Evolutionary conservation across 2,888 invertebrate species (phyloP).

Genomic region (Xylocampa areola): DNA sequence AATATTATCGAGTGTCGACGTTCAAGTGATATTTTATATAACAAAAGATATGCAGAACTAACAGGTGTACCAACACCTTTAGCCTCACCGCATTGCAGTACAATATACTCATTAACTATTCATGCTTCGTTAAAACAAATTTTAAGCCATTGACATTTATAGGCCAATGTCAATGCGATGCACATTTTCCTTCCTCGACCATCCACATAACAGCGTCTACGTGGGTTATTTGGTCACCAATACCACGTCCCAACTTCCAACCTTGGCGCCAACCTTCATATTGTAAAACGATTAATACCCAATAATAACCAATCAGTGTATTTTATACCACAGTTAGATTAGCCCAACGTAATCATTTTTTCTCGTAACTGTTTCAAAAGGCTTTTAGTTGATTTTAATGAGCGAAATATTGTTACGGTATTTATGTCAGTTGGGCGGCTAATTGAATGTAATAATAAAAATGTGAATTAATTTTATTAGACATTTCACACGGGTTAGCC

Average conservation of each 20-base stretch:
- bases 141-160: slow-evolving; percentile 34
- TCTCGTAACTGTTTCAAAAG: slow-evolving; percentile 19
- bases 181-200: slow-evolving; percentile 52
- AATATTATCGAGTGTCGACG: no score
- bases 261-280: slow-evolving; percentile 44
- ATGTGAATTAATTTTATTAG: not conserved
- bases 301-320: slow-evolving; percentile 47
- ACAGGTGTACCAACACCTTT: slow-evolving; percentile 14
- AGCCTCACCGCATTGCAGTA: slow-evolving; percentile 27
- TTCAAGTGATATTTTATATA: no score
- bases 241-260: slow-evolving; percentile 32
- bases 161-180: slow-evolving; percentile 49
- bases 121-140: slow-evolving; percentile 23
- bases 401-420: slow-evolving; percentile 28
- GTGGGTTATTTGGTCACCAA: slow-evolving; percentile 27
- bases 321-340: slow-evolving; percentile 32
- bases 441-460: slow-evolving; percentile 7
- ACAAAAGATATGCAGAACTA: no score
- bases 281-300: slow-evolving; percentile 27
- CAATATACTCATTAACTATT: slow-evolving; percentile 41
- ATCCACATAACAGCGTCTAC: slow-evolving; percentile 12
- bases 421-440: slow-evolving; percentile 14
- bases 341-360: slow-evolving; percentile 31
- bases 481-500: not conserved
- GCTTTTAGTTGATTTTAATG: slow-evolving; percentile 14